Percentiles rank a stretch among this genome's conserved stretches.
Evolutionary conservation across 1,140 invertebrate species (phyloP).

Genomic region (Calliopsis andreniformis): DNA sequence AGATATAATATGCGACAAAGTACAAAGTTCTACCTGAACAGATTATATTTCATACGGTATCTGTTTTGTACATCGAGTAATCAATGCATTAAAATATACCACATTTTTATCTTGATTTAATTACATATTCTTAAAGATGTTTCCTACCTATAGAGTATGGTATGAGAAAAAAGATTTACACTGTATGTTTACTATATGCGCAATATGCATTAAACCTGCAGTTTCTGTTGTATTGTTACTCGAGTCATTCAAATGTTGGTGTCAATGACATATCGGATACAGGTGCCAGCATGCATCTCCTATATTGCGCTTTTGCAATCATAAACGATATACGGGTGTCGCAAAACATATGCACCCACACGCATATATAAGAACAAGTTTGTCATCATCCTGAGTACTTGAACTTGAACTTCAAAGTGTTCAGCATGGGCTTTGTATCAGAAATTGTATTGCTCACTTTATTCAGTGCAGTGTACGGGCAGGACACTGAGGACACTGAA

Average conservation of each 20-base stretch:
- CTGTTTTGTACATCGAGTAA: constrained; percentile 52
- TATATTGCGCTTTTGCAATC: constrained; percentile 42
- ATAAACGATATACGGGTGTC: constrained; percentile 59
- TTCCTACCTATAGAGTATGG: background rate
- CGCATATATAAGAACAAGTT: constrained; percentile 65
- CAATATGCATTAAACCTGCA: background rate
- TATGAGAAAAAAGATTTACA: background rate
- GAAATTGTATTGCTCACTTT: constrained; percentile 46
- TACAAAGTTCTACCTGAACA: constrained; percentile 58
- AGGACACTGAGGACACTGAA: constrained; percentile 42
- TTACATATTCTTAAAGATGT: constrained; percentile 22
- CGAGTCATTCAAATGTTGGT: constrained; percentile 32
- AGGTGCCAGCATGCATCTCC: constrained; percentile 71
- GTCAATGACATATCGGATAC: constrained; percentile 65
- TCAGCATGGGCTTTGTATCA: constrained; percentile 57
- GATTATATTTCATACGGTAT: constrained; percentile 53
- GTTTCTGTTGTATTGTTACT: constrained; percentile 12
- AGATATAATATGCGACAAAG: constrained; percentile 43
- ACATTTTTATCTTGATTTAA: constrained; percentile 44
- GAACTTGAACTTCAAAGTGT: constrained; percentile 50
- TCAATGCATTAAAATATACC: constrained; percentile 51
- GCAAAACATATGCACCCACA: constrained; percentile 5
- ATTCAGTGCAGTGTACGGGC: constrained; percentile 12
- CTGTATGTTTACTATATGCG: constrained; percentile 8
- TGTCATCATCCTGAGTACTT: constrained; percentile 53